Conservation (phyloP, 2,888 invertebrate genomes). For the Teinopalpus imperialis region DNA sequence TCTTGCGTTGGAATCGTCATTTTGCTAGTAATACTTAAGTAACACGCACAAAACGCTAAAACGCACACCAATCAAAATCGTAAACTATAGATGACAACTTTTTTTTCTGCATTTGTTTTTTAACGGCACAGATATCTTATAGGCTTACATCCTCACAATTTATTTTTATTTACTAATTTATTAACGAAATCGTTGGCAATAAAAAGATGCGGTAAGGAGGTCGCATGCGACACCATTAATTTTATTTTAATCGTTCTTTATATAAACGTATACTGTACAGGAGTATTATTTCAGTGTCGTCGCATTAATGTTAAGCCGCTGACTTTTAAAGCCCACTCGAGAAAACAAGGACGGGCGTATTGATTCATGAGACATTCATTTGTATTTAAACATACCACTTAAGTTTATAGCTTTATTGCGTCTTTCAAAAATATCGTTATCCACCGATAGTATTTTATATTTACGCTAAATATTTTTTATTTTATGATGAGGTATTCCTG, state of each 20-base stretch:
- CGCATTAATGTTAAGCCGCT: slow-evolving; percentile 2
- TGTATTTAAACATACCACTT: slow-evolving; percentile 4
- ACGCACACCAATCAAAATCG: too few relatives aligned
- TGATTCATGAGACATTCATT: slow-evolving; percentile 14
- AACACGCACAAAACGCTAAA: too few relatives aligned
- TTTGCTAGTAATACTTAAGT: too few relatives aligned
- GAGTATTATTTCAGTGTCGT: slow-evolving; percentile 25
- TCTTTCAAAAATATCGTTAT: background rate
- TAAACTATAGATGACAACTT: too few relatives aligned
- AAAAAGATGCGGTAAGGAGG: slow-evolving; percentile 63
- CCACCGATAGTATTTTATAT: too few relatives aligned
- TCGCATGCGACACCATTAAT: slow-evolving; percentile 53
- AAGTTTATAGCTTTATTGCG: slow-evolving; percentile 8
- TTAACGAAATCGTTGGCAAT: slow-evolving; percentile 58
- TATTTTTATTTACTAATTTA: slow-evolving; percentile 61
- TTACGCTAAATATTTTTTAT: too few relatives aligned
- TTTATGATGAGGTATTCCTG: too few relatives aligned
- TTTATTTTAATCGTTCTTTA: slow-evolving; percentile 51
- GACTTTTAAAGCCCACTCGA: slow-evolving; percentile 16
- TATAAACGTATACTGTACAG: slow-evolving; percentile 31
- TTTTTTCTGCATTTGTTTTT: slow-evolving; percentile 28
- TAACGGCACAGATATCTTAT: slow-evolving; percentile 59
- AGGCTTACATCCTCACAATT: slow-evolving; percentile 47
- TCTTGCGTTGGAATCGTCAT: too few relatives aligned
- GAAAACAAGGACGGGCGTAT: slow-evolving; percentile 9